These are phyloP conservation scores for Leptodactylus fuscus DNA, from an alignment of 2,113 vertebrate species.

Conservation along the genomic window DNA sequence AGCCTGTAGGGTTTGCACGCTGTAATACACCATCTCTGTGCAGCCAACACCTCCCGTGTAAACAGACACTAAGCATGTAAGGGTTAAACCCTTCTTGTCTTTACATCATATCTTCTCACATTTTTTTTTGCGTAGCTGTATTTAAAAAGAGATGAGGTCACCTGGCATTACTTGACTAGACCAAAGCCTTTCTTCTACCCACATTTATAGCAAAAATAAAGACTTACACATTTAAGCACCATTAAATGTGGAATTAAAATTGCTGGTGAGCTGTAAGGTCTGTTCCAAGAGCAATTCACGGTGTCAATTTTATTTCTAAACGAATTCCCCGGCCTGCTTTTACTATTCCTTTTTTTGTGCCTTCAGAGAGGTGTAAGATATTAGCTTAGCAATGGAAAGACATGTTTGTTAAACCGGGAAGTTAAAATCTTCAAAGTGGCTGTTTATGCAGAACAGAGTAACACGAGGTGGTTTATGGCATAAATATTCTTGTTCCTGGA, in stretches of 20 bases:
- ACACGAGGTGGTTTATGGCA: constrained; percentile 8
- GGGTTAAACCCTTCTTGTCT: constrained; percentile 33
- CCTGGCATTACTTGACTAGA: constrained; percentile 47
- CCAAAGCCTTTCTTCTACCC: constrained; percentile 46
- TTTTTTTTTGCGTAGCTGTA: background rate
- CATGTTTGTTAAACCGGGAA: constrained; percentile 24
- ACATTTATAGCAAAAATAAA: constrained; percentile 55
- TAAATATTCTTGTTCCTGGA: constrained; percentile 25
- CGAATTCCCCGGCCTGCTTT: constrained; percentile 37
- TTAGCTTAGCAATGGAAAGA: constrained; percentile 28
- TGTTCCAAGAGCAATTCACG: constrained; percentile 53
- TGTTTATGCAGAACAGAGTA: constrained; percentile 25
- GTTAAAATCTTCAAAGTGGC: constrained; percentile 7
- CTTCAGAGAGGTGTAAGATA: constrained; percentile 38
- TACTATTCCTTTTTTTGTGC: constrained; percentile 34
- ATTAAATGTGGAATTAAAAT: constrained; percentile 56
- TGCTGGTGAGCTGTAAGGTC: constrained; percentile 43
- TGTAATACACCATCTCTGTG: background rate
- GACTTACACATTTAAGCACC: constrained; percentile 55
- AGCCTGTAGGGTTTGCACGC: background rate
- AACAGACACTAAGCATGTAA: background rate
- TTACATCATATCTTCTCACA: constrained; percentile 45
- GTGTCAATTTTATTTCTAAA: constrained; percentile 56
- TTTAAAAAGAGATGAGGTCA: constrained; percentile 55
- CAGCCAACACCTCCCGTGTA: background rate